A percentile compares a stretch with the other conserved stretches of the same genome.
These are phyloP conservation scores for Bombylius discolor DNA, from an alignment of 2,888 invertebrate species.

Conservation along the genomic window DNA sequence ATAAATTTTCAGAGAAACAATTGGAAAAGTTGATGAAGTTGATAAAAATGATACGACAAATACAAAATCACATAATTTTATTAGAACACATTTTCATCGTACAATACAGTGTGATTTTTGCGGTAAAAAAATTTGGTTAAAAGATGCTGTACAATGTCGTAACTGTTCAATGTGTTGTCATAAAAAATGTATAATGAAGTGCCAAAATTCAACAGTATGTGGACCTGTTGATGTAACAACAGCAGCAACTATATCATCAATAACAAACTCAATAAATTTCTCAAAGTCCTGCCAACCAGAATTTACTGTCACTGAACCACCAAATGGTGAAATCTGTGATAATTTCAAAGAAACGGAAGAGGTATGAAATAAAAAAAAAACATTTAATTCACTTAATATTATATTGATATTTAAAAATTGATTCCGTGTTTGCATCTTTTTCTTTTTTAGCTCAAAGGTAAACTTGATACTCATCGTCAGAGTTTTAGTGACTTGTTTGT, in stretches of 20 bases:
- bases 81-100: constrained; percentile 76
- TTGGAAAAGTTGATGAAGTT: constrained; percentile 22
- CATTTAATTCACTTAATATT: too few relatives aligned
- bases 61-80: constrained; percentile 56
- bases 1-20: constrained; percentile 14
- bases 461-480: constrained; percentile 23
- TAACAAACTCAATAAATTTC: constrained; percentile 10
- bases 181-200: constrained; percentile 87
- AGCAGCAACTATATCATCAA: constrained; percentile 3
- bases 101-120: constrained; percentile 89
- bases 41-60: constrained; percentile 15
- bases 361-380: neutral
- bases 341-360: neutral
- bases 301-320: constrained; percentile 38
- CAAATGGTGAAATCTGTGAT: constrained; percentile 12
- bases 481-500: constrained; percentile 37
- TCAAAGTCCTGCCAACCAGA: constrained; percentile 28
- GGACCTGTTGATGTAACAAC: constrained; percentile 34
- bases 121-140: constrained; percentile 94
- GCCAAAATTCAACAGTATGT: constrained; percentile 59
- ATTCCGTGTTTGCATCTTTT: too few relatives aligned
- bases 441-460: neutral
- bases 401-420: too few relatives aligned
- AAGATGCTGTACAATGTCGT: constrained; percentile 85
- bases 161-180: constrained; percentile 86